These are phyloP conservation scores for Silurus meridionalis DNA, from an alignment of 2,113 vertebrate genomes.

Conservation along the genomic window DNA sequence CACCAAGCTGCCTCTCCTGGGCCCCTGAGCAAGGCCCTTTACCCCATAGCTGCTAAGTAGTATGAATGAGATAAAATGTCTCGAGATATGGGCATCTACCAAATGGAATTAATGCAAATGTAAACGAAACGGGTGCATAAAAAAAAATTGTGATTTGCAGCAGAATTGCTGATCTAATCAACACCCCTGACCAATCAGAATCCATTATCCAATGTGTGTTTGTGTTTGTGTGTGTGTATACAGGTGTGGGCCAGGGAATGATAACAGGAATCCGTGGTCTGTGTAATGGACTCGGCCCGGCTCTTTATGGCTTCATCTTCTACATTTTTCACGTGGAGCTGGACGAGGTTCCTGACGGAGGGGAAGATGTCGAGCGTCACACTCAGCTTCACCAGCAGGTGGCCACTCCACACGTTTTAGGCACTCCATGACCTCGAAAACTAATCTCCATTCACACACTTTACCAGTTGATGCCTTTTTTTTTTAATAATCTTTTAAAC, in stretches of 20 bases:
- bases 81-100: too few relatives aligned
- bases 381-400: slow-evolving; percentile 61
- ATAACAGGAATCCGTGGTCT: slow-evolving; percentile 85
- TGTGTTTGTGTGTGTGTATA: not conserved
- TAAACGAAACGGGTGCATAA: not conserved
- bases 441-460: not conserved
- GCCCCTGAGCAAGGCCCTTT: too few relatives aligned
- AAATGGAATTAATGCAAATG: too few relatives aligned
- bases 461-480: too few relatives aligned
- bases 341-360: slow-evolving; percentile 75
- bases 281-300: slow-evolving; percentile 86
- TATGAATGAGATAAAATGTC: too few relatives aligned
- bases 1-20: too few relatives aligned
- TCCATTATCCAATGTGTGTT: not conserved
- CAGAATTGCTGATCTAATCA: not conserved
- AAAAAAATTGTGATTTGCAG: not conserved
- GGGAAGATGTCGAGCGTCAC: slow-evolving; percentile 65
- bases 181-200: not conserved
- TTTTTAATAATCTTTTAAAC: too few relatives aligned
- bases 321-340: slow-evolving; percentile 88
- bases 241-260: slow-evolving; percentile 89
- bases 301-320: slow-evolving; percentile 88
- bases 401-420: not conserved
- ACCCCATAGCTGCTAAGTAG: too few relatives aligned
- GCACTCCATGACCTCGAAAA: not conserved